Conservation (phyloP, 2,797 vertebrate species). For the Phyllotis vaccarum region DNA sequence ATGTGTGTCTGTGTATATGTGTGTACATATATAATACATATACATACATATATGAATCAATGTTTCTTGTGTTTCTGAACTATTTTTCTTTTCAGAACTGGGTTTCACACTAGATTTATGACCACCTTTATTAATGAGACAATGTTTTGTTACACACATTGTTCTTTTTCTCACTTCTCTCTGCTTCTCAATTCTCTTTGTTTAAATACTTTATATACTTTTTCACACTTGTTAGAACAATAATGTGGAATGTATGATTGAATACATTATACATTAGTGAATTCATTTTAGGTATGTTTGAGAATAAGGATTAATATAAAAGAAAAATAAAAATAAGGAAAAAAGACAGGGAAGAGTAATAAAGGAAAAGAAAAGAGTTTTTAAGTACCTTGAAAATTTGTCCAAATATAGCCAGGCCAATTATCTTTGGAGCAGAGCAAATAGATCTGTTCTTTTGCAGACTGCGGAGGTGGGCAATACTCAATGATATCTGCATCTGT, state of each 20-base stretch:
- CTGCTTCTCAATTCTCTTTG: neutral
- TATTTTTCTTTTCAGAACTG: constrained; percentile 6
- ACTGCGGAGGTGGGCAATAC: neutral
- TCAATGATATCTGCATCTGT: neutral
- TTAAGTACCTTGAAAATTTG: constrained; percentile 26
- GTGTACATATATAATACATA: no score
- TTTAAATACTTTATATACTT: neutral
- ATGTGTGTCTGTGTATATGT: no score
- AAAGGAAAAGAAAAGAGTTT: neutral
- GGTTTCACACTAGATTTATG: constrained; percentile 21
- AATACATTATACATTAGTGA: neutral
- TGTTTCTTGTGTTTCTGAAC: neutral
- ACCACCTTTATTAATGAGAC: neutral
- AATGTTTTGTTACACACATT: neutral
- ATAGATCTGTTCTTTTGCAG: neutral
- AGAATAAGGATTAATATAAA: neutral
- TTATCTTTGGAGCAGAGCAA: neutral
- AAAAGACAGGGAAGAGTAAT: neutral
- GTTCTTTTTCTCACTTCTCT: constrained; percentile 24
- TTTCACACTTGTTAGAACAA: neutral
- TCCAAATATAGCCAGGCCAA: neutral
- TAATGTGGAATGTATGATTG: neutral
- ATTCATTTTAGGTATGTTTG: neutral
- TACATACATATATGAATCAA: neutral
- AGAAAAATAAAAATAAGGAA: neutral